A percentile compares a stretch with the other conserved stretches of the same genome.
These are phyloP conservation scores for Electrophaes corylata DNA, from an alignment of 2,888 invertebrate species.

Conservation along the genomic window DNA sequence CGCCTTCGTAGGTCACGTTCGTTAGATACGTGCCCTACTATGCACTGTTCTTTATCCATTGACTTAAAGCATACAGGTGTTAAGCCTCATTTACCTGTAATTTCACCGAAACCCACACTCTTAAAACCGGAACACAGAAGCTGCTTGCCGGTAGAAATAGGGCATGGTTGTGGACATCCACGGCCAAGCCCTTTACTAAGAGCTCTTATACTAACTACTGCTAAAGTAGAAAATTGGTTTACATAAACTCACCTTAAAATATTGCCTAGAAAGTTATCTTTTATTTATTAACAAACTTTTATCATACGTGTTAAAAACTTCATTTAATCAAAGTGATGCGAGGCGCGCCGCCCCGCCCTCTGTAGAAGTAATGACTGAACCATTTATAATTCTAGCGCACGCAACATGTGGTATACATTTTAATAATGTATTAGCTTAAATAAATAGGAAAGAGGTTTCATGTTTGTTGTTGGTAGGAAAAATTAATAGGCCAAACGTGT, in stretches of 20 bases:
- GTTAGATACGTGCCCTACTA: too few species aligned
- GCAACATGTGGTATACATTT: slow-evolving; percentile 23
- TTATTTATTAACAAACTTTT: slow-evolving; percentile 9
- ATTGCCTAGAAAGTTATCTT: neutral
- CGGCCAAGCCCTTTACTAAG: too few species aligned
- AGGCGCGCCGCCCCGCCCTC: slow-evolving; percentile 50
- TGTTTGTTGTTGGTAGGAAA: neutral
- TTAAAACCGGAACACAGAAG: too few species aligned
- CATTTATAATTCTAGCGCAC: slow-evolving; percentile 36
- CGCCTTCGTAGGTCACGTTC: too few species aligned
- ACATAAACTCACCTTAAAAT: neutral
- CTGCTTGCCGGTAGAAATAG: too few species aligned
- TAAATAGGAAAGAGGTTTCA: neutral
- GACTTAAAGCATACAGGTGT: too few species aligned
- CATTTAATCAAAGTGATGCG: slow-evolving; percentile 39
- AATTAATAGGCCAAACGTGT: neutral
- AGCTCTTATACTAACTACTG: too few species aligned
- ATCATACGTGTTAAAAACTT: slow-evolving; percentile 27
- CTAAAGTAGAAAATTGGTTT: too few species aligned
- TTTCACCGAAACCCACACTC: too few species aligned
- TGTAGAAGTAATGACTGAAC: slow-evolving; percentile 34
- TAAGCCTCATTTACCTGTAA: too few species aligned
- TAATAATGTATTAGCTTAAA: slow-evolving; percentile 23
- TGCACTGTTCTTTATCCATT: too few species aligned
- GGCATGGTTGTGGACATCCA: too few species aligned